Evolutionary conservation across 2,888 invertebrate species (phyloP).

Genomic region (Ashinkailepas kermadecensis): DNA sequence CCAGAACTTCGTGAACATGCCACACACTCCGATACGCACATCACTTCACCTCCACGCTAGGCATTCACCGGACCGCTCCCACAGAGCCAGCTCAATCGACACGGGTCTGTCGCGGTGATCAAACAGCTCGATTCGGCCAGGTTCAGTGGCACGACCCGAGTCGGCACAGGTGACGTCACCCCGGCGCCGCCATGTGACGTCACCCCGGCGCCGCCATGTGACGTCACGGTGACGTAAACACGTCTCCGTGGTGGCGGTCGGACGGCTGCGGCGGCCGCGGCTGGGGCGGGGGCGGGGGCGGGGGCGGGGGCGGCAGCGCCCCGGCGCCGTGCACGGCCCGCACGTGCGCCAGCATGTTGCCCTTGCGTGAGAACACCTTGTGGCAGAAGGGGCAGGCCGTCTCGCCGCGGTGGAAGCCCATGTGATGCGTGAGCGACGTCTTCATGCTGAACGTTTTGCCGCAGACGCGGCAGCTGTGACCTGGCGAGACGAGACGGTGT

Average conservation of each 20-base stretch:
- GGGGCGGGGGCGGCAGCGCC: no score
- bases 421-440: background rate
- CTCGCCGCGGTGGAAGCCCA: background rate
- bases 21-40: no score
- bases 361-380: conserved; percentile 36
- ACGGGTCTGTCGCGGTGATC: no score
- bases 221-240: conserved; percentile 29
- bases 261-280: conserved; percentile 34
- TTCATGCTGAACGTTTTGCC: conserved; percentile 30
- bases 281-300: no score
- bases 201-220: conserved; percentile 24
- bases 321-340: conserved; percentile 29
- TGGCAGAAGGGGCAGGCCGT: background rate
- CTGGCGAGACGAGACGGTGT: conserved; percentile 35
- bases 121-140: background rate
- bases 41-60: no score
- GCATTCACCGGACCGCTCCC: no score
- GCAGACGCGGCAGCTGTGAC: conserved; percentile 35
- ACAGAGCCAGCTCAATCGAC: no score
- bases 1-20: no score
- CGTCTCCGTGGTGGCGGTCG: conserved; percentile 30
- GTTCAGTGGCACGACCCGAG: no score
- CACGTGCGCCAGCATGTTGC: conserved; percentile 34
- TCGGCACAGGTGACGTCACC: conserved; percentile 25
- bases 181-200: conserved; percentile 25